Conservation (phyloP, 2,888 invertebrate species). For the Brachylomia viminalis region DNA sequence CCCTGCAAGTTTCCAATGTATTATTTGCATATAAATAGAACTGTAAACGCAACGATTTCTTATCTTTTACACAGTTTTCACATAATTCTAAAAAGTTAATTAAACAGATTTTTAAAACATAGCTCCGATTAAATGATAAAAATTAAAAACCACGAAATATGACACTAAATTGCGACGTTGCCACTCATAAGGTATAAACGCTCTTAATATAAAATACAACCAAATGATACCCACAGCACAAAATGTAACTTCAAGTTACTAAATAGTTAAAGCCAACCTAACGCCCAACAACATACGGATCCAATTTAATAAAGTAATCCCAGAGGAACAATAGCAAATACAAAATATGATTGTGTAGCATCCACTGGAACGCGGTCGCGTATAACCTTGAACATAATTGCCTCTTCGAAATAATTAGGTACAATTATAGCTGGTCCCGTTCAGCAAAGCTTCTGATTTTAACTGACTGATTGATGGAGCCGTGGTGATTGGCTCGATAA, state of each 20-base stretch:
- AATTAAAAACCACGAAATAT: too few relatives aligned
- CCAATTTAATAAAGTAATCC: slow-evolving; percentile 58
- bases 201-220: slow-evolving; percentile 9
- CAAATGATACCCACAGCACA: slow-evolving; percentile 13
- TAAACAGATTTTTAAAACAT: too few relatives aligned
- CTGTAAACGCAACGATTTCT: too few relatives aligned
- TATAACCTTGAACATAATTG: slow-evolving; percentile 64
- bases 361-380: slow-evolving; percentile 53
- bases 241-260: slow-evolving; percentile 24
- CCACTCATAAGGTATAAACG: too few relatives aligned
- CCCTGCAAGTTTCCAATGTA: too few relatives aligned
- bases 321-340: slow-evolving; percentile 62
- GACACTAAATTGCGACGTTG: too few relatives aligned
- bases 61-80: too few relatives aligned
- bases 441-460: slow-evolving; percentile 41
- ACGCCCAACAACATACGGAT: slow-evolving; percentile 45
- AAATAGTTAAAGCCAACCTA: slow-evolving; percentile 50
- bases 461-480: slow-evolving; percentile 50
- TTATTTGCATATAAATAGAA: too few relatives aligned
- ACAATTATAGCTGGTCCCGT: slow-evolving; percentile 43
- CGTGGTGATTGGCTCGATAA: slow-evolving; percentile 38
- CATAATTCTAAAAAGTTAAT: too few relatives aligned
- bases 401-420: slow-evolving; percentile 61
- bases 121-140: too few relatives aligned
- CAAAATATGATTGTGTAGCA: slow-evolving; percentile 61